phyloP scores from a whole-genome alignment of 2,797 vertebrate genomes.

The Aplochiton taeniatus region DNA sequence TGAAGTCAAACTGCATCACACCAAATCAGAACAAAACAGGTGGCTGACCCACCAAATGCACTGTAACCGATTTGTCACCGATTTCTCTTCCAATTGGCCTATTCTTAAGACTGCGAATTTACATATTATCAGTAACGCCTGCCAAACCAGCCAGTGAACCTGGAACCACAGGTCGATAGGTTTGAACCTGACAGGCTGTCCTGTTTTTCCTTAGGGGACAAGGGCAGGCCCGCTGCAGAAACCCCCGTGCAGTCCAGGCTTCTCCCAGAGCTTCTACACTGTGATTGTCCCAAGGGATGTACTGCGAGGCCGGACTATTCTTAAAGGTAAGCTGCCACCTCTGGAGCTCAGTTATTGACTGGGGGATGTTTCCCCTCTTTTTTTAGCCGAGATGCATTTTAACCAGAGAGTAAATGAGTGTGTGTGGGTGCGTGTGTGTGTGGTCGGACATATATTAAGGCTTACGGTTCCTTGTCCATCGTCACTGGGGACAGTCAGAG shows the following conservation, averaged over 20 bases:
- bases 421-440: neutral
- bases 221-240: constrained; percentile 81
- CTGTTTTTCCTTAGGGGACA: constrained; percentile 71
- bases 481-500: constrained; percentile 41
- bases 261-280: constrained; percentile 92
- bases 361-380: constrained; percentile 28
- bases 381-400: constrained; percentile 28
- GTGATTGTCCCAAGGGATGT: constrained; percentile 87
- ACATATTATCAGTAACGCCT: constrained; percentile 39
- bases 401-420: constrained; percentile 28
- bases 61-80: constrained; percentile 13
- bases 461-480: constrained; percentile 25
- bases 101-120: constrained; percentile 25
- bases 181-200: constrained; percentile 54
- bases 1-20: constrained; percentile 1
- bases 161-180: constrained; percentile 55
- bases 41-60: constrained; percentile 18
- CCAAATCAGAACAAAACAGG: constrained; percentile 12
- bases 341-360: constrained; percentile 54
- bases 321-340: constrained; percentile 86
- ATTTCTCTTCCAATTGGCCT: constrained; percentile 31
- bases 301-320: constrained; percentile 88
- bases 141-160: constrained; percentile 44
- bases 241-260: constrained; percentile 87
- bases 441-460: constrained; percentile 11